Base-by-base conservation (phyloP, 2,113 vertebrate genomes). In the Zeus faber region DNA sequence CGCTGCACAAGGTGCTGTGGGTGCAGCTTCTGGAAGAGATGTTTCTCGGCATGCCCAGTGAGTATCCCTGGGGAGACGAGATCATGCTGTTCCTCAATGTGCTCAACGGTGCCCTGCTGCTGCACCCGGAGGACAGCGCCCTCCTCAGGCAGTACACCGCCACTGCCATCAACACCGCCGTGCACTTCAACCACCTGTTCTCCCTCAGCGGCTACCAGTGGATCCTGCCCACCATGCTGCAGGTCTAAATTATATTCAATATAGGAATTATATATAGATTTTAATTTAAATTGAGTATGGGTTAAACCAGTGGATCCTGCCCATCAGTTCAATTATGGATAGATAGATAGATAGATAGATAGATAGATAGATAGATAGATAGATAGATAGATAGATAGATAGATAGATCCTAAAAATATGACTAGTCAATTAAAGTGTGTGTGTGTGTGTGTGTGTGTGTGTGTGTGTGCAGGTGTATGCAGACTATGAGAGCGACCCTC, bases 1-100 rank as follows among this genome's bases (percentile, higher is more conserved):
- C 95, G 4, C 93, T 99, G 54, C 97, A 99, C 77, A 99, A 99
- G 79, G 96, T 97, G 64, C 74, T 99, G 74, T 99, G 97, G 97
- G 97, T 99, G 81, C 97, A 98, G 70, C 91, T 99, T n/a, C 86
- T 99, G 60, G 97, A 99, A 76, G 95, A 99, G 76, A 98, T 99
- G 96, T 99, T 99, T 57, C 88, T 99, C 58, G 97, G 97, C 50
- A 98, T 99, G 97, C 97, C 97, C 4, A 99, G 96, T 6, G 96
- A 99, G 86, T 99, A 95, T 54, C 97, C 96, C 0, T 99, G 96
- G 97, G 97, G 95, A 0, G 97, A 99, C 18, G 96, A 99, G 83
- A 98, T 99, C 84, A 99, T 99, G 97, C 91, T 99, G 9, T 99
- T 99, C 82, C 89, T 99, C 56, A 98, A 96, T 0, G 95, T 99